A percentile compares a stretch with the other conserved stretches of the same genome.
These are phyloP conservation scores for Pectinophora gossypiella DNA, from an alignment of 1,140 invertebrate species.

Conservation along the genomic window DNA sequence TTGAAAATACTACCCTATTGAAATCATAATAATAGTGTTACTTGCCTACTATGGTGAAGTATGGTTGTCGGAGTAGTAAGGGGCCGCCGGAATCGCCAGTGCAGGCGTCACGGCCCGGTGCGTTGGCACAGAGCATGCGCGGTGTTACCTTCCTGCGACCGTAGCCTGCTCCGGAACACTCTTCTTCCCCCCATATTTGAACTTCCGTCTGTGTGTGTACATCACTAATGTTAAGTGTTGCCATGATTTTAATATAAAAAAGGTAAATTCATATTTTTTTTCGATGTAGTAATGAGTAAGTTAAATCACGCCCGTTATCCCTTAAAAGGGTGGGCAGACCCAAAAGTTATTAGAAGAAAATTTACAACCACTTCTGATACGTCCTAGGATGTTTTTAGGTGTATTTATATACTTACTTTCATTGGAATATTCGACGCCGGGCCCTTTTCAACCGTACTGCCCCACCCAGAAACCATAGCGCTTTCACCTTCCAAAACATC, in stretches of 20 bases:
- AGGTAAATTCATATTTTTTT: too few species aligned
- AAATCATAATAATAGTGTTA: background rate
- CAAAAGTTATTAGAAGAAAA: too few species aligned
- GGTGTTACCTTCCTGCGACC: conserved; percentile 76
- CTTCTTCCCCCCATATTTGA: conserved; percentile 62
- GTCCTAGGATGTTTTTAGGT: too few species aligned
- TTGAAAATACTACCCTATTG: background rate
- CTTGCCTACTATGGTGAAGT: conserved; percentile 64
- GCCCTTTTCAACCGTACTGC: conserved; percentile 79
- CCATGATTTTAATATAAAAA: too few species aligned
- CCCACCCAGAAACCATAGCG: conserved; percentile 87
- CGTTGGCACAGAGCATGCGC: conserved; percentile 86
- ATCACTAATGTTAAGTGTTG: conserved; percentile 2
- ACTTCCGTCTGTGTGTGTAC: conserved; percentile 56
- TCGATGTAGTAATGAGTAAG: too few species aligned
- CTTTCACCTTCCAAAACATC: conserved; percentile 77
- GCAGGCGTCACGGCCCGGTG: conserved; percentile 84
- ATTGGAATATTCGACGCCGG: conserved; percentile 76
- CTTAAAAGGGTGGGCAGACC: too few species aligned
- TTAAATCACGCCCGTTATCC: too few species aligned
- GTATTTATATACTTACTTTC: conserved; percentile 60
- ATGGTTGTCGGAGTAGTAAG: conserved; percentile 46
- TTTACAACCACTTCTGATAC: too few species aligned
- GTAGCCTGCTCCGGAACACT: conserved; percentile 61
- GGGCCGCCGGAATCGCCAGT: conserved; percentile 75